phyloP scores from a whole-genome alignment of 2,113 vertebrate genomes.

The Laticauda colubrina region DNA sequence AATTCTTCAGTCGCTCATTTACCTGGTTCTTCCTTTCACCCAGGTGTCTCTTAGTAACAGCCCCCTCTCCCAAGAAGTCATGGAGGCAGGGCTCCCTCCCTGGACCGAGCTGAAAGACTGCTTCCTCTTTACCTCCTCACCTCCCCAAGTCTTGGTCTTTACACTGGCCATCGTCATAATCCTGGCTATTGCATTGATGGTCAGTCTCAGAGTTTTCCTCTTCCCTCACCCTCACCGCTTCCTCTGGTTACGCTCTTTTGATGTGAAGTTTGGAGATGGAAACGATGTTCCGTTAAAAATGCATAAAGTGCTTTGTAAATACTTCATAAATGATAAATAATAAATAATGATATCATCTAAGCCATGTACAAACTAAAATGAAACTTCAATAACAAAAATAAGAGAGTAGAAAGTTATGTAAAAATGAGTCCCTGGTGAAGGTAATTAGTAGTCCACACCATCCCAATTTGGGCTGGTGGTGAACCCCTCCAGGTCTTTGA shows the following conservation, averaged over 20 bases:
- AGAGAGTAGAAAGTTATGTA: not conserved
- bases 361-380: not conserved
- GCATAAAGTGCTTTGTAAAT: not conserved
- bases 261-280: too few species aligned
- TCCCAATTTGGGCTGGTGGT: not conserved
- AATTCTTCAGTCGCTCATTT: not conserved
- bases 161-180: not conserved
- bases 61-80: too few species aligned
- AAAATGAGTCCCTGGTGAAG: not conserved
- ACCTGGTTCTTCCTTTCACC: not conserved
- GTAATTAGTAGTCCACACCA: not conserved
- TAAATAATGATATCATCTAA: not conserved
- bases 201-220: not conserved
- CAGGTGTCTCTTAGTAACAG: not conserved
- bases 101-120: not conserved
- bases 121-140: not conserved
- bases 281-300: not conserved
- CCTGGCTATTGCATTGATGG: not conserved
- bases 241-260: not conserved
- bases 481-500: not conserved
- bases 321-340: not conserved
- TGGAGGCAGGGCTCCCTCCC: not conserved
- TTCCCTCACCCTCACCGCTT: not conserved
- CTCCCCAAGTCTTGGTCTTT: not conserved
- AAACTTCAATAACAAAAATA: conserved; percentile 3